Evolutionary conservation across 2,888 invertebrate species (phyloP), one percentile per base, ranked within the genome.

Genomic region (Cheilosia grossa): DNA sequence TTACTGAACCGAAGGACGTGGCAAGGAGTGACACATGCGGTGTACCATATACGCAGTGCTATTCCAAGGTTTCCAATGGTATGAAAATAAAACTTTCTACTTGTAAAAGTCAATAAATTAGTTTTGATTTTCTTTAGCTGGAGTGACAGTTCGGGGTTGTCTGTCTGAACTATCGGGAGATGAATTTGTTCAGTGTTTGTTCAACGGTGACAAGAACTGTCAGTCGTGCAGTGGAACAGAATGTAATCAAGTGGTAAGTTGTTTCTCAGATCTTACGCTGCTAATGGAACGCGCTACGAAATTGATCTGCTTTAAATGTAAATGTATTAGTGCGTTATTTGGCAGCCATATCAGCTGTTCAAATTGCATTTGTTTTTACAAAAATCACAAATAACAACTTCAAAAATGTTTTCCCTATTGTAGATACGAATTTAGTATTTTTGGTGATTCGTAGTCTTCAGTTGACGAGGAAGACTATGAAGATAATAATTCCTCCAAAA

Each of bases 121-220:
- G 2, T 33, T 10, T 33, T 9, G 0, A 0, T 10, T 33, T 10
- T 33, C 33, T 10, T 10, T 9, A 72, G 75, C 13, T 77, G 80
- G 86, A 13, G 56, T 42, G 1, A 88, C 88, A 1, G 61, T 83
- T 13, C 88, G 89, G 53, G 89, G 89, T 17, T 89, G 89, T 40
- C 63, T 88, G n/a, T 61, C 54, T 0, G 87, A 88, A 10, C 85
- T 89, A 10, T 10, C 63, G 1, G 82, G 63, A 1, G 87, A 87
- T 4, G 87, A 87, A 0, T 89, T 88, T 59, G 87, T 85, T 53
- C 49, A 87, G 10, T 89, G 89, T 56, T 56, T 89, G 42, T 64
- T 40, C 6, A 86, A 82, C n/a, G 33, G 27, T 10, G 78, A 86
- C 79, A 69, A 66, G 21, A 67, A 73, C 0, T 88, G 88, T 44